phyloP scores from a whole-genome alignment of 2,888 invertebrate genomes.

The Entomobrya proxima region DNA sequence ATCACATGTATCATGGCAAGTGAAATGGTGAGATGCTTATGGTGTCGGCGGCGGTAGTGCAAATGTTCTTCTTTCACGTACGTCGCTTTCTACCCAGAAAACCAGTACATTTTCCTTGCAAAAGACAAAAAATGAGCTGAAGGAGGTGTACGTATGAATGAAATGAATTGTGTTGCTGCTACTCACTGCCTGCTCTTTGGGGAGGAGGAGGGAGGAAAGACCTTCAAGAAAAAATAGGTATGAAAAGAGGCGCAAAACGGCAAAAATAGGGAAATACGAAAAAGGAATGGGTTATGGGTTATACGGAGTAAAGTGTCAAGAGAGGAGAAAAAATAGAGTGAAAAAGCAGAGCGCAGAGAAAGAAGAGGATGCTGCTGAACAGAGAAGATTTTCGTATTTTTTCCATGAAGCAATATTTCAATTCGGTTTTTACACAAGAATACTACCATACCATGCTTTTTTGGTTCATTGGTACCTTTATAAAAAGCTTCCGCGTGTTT shows the following conservation, averaged over 20 bases:
- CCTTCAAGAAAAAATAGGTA: background rate
- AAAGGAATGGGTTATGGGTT: background rate
- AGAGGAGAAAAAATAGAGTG: conserved; percentile 14
- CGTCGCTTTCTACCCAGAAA: background rate
- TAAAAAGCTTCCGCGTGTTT: background rate
- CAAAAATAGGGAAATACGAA: background rate
- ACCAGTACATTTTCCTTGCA: conserved; percentile 24
- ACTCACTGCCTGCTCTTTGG: too few relatives aligned
- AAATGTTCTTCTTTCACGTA: background rate
- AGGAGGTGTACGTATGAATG: background rate
- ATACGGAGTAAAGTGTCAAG: conserved; percentile 5
- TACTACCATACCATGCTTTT: background rate
- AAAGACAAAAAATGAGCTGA: background rate
- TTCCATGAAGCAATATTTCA: conserved; percentile 59
- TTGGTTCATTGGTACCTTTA: background rate
- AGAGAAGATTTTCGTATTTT: conserved; percentile 39
- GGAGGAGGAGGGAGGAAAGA: background rate
- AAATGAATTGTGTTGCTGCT: conserved; percentile 36
- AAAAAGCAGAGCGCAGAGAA: background rate
- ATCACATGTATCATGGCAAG: conserved; percentile 51
- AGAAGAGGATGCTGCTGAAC: conserved; percentile 25
- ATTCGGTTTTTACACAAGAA: background rate
- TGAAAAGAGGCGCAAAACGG: background rate
- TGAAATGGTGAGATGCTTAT: conserved; percentile 21
- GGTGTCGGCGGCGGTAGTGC: background rate